These are phyloP conservation scores for Platorchestia sp. DNA, from an alignment of 1,140 invertebrate species.

Conservation along the genomic window DNA sequence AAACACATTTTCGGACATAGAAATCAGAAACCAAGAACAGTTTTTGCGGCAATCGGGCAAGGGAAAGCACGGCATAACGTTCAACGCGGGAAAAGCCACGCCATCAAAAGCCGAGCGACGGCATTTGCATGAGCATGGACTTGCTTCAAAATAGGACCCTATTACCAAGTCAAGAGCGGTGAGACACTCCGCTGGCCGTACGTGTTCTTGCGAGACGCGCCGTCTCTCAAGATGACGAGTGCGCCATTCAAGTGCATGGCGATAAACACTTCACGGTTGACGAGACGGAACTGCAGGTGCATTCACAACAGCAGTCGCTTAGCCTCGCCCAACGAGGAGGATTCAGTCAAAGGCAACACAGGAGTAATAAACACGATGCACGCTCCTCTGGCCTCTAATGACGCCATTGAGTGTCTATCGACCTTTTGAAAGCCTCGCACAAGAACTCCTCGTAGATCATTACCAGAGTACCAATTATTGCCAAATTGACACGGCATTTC, in stretches of 20 bases:
- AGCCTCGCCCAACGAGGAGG: neutral
- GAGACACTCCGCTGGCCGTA: neutral
- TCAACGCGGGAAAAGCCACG: neutral
- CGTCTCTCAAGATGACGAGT: neutral
- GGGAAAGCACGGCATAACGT: neutral
- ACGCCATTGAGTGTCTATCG: slow-evolving; percentile 32
- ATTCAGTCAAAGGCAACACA: slow-evolving; percentile 3
- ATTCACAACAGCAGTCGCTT: slow-evolving; percentile 19
- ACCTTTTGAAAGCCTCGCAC: slow-evolving; percentile 1
- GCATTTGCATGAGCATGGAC: neutral
- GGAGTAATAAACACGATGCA: slow-evolving; percentile 23
- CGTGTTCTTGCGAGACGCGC: neutral
- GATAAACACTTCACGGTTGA: slow-evolving; percentile 46
- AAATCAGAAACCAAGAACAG: neutral
- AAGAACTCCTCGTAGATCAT: slow-evolving; percentile 26
- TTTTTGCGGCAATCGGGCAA: neutral
- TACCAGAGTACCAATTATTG: slow-evolving; percentile 39
- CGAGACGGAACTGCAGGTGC: slow-evolving; percentile 4
- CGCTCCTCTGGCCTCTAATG: slow-evolving; percentile 6
- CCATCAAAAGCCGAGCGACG: neutral
- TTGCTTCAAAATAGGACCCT: neutral
- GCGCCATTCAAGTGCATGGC: neutral
- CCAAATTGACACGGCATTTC: neutral
- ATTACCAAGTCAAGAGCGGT: slow-evolving; percentile 24
- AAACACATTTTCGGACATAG: neutral